Evolutionary conservation across 92 coral and sea anemone genomes (phyloP).

Genomic region (Nematostella vectensis): DNA sequence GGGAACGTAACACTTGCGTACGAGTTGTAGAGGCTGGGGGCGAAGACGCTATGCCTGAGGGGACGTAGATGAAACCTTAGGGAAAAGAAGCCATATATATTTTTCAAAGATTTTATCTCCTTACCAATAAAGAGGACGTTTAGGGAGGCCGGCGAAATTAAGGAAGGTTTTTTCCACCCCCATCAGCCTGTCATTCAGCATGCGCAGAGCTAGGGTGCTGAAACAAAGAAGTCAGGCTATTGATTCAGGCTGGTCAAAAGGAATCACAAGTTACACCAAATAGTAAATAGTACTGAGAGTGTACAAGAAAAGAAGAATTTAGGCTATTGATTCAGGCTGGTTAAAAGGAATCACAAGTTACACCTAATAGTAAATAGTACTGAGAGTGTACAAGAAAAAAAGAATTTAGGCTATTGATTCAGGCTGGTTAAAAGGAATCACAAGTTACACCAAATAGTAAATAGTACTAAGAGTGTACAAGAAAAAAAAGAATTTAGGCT

Average conservation of each 20-base stretch:
- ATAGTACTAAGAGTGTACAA: no score
- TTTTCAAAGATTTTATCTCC: neutral
- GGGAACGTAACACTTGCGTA: slow-evolving; percentile 89
- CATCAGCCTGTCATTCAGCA: slow-evolving; percentile 61
- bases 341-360: no score
- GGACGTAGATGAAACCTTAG: slow-evolving; percentile 1
- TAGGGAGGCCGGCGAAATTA: slow-evolving; percentile 73
- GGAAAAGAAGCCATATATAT: neutral
- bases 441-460: no score
- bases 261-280: no score
- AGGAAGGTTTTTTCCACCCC: slow-evolving; percentile 75
- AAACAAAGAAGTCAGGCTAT: neutral
- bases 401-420: no score
- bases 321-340: no score
- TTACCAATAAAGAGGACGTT: slow-evolving; percentile 79
- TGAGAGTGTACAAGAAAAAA: no score
- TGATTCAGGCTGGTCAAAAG: no score
- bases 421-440: no score
- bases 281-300: no score
- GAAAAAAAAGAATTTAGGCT: no score
- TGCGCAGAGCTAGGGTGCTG: slow-evolving; percentile 38
- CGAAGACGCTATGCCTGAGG: slow-evolving; percentile 92
- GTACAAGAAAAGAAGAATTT: neutral
- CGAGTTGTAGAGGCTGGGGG: slow-evolving; percentile 80
- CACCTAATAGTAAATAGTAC: no score